Percentiles rank a stretch among this genome's conserved stretches.
These are phyloP conservation scores for Lutjanus argentimaculatus DNA, from an alignment of 2,797 vertebrate species.

Conservation along the genomic window DNA sequence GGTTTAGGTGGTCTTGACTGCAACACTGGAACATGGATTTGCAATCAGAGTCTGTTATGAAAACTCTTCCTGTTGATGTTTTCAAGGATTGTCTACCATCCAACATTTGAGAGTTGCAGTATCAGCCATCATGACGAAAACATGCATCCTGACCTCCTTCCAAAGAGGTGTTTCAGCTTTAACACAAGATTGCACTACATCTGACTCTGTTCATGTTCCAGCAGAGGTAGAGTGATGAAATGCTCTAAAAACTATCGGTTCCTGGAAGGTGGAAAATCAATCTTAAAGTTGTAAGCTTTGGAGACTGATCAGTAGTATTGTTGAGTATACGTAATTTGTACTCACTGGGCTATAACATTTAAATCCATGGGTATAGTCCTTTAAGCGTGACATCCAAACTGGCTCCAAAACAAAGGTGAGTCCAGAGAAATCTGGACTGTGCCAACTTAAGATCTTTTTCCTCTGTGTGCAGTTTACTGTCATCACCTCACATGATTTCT, in stretches of 20 bases:
- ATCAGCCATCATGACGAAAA: background rate
- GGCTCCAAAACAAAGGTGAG: constrained; percentile 8
- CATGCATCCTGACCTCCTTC: background rate
- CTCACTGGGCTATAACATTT: constrained; percentile 13
- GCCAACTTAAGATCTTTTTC: constrained; percentile 33
- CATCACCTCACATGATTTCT: constrained; percentile 43
- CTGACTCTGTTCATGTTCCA: background rate
- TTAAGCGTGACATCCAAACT: constrained; percentile 43
- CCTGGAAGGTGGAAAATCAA: constrained; percentile 35
- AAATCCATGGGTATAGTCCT: background rate
- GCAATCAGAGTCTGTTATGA: background rate
- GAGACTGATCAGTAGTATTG: constrained; percentile 36
- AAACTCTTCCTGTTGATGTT: no score
- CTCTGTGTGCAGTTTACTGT: constrained; percentile 34
- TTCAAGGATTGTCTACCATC: background rate
- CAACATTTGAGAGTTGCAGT: background rate
- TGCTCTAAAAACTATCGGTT: background rate
- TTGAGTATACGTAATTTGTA: constrained; percentile 19
- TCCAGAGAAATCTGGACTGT: background rate
- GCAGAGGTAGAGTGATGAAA: constrained; percentile 13
- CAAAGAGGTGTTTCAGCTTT: background rate
- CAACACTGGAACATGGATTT: background rate
- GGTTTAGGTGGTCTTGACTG: no score
- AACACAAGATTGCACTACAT: background rate
- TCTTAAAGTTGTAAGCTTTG: constrained; percentile 26